A percentile compares a stretch with the other conserved stretches of the same genome.
phyloP scores from a whole-genome alignment of 2,888 invertebrate species.

The Nomada lathburiana region DNA sequence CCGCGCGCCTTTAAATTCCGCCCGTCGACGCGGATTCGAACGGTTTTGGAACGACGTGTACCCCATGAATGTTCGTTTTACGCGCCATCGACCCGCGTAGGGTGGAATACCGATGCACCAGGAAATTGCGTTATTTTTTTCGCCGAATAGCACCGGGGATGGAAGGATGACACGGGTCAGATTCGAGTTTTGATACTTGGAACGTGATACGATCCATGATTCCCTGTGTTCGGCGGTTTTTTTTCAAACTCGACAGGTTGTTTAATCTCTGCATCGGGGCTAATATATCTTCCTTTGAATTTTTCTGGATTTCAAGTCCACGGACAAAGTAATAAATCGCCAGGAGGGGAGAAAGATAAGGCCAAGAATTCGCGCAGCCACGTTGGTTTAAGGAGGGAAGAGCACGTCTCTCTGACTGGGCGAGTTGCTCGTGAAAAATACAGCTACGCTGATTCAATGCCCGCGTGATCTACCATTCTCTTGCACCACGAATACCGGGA shows the following conservation, averaged over 20 bases:
- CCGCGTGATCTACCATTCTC: neutral
- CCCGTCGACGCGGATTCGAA: conserved; percentile 1
- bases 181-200: conserved; percentile 1
- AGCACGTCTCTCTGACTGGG: neutral
- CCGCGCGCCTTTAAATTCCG: conserved; percentile 31
- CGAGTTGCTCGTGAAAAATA: neutral
- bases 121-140: neutral
- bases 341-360: conserved; percentile 1
- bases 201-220: neutral
- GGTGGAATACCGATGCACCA: neutral
- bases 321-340: conserved; percentile 12
- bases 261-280: conserved; percentile 1
- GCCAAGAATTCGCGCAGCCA: neutral
- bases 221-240: neutral
- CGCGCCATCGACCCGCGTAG: neutral
- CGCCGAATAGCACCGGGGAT: neutral
- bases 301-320: neutral
- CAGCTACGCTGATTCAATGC: neutral
- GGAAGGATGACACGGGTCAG: neutral
- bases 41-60: neutral
- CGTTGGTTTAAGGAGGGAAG: no score
- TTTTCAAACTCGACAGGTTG: neutral
- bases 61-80: neutral
- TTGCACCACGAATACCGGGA: no score
- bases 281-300: neutral